Evolutionary conservation across 2,888 invertebrate species (phyloP).

Genomic region (Electrophaes corylata): DNA sequence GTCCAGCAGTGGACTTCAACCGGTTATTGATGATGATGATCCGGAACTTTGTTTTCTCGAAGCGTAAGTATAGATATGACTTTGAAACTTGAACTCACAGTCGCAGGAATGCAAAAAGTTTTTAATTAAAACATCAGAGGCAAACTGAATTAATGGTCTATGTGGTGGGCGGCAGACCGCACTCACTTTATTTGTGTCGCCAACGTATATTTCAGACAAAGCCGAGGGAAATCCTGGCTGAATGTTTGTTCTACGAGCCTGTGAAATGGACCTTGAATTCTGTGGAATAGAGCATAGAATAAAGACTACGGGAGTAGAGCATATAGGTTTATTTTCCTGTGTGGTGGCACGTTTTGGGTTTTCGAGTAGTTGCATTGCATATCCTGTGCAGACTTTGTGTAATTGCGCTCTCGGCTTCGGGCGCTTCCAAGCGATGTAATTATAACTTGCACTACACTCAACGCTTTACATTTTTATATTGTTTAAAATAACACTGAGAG

Average conservation of each 20-base stretch:
- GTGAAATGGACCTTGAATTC: constrained; percentile 46
- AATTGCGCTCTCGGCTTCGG: constrained; percentile 64
- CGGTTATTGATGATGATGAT: too few species aligned
- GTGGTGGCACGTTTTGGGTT: constrained; percentile 50
- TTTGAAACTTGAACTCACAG: constrained; percentile 19
- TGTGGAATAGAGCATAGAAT: constrained; percentile 44
- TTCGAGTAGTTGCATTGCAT: constrained; percentile 48
- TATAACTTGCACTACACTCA: constrained; percentile 56
- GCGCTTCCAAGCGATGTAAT: constrained; percentile 57
- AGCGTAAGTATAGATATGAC: constrained; percentile 15
- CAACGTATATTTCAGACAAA: constrained; percentile 67
- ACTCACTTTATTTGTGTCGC: constrained; percentile 71
- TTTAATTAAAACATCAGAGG: constrained; percentile 73
- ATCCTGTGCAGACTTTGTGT: constrained; percentile 70
- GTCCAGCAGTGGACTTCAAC: too few species aligned
- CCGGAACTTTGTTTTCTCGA: constrained; percentile 45
- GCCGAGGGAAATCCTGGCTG: constrained; percentile 68
- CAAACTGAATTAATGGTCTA: constrained; percentile 54
- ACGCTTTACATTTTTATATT: constrained; percentile 31
- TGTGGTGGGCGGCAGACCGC: constrained; percentile 67
- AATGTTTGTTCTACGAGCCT: constrained; percentile 48
- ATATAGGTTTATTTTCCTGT: constrained; percentile 37
- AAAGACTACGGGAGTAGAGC: constrained; percentile 37
- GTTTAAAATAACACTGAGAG: constrained; percentile 26
- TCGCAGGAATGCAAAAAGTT: constrained; percentile 39